These are phyloP conservation scores for Myiopsitta monachus DNA, from an alignment of 2,113 vertebrate genomes.

Conservation along the genomic window DNA sequence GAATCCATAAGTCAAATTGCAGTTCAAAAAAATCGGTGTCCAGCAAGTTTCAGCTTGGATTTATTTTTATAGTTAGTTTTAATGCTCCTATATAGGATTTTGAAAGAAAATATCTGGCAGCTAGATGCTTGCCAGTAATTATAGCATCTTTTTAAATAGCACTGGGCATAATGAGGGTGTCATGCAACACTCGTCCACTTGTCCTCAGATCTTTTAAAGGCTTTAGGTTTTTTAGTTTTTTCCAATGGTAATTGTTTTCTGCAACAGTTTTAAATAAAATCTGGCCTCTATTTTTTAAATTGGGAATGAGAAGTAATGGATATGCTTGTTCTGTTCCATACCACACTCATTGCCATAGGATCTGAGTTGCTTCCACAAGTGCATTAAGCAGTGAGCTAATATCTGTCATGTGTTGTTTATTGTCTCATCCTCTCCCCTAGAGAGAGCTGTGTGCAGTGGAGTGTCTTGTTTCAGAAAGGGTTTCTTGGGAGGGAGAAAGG, in stretches of 20 bases:
- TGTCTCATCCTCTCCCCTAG: neutral
- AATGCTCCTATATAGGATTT: neutral
- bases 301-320: neutral
- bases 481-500: neutral
- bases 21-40: neutral
- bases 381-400: neutral
- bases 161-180: neutral
- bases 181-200: neutral
- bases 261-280: neutral
- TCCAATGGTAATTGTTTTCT: neutral
- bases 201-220: neutral
- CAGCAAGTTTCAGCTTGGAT: neutral
- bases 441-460: neutral
- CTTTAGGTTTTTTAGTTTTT: neutral
- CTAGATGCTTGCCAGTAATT: neutral
- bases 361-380: neutral
- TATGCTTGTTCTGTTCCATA: neutral
- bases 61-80: conserved; percentile 15
- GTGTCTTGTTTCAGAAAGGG: neutral
- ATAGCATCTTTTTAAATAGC: neutral
- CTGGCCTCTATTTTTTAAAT: neutral
- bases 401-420: neutral
- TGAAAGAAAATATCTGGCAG: neutral
- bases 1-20: neutral
- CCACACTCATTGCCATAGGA: neutral